A percentile compares a stretch with the other conserved stretches of the same genome.
These are phyloP conservation scores for Pyrochroa serraticornis DNA, from an alignment of 2,888 invertebrate genomes.

Conservation along the genomic window DNA sequence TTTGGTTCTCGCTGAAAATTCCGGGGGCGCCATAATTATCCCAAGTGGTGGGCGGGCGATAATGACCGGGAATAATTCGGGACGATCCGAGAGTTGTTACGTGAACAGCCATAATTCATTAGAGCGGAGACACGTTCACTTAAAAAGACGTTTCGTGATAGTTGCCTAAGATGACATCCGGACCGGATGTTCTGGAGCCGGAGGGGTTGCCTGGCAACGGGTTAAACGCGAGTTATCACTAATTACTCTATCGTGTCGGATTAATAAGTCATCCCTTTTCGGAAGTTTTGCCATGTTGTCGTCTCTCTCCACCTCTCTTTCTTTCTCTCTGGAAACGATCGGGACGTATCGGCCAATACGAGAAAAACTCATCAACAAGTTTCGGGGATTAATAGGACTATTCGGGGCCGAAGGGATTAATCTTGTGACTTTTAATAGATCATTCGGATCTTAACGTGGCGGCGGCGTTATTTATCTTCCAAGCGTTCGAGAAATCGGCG, in stretches of 20 bases:
- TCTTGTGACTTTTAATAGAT: no score
- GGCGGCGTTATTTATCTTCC: no score
- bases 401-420: neutral
- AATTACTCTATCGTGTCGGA: slow-evolving; percentile 33
- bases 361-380: slow-evolving; percentile 19
- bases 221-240: slow-evolving; percentile 21
- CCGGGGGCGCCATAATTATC: no score
- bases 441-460: no score
- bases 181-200: slow-evolving; percentile 5
- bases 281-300: slow-evolving; percentile 12
- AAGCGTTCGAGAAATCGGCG: no score
- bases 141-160: neutral
- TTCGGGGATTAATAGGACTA: slow-evolving; percentile 10
- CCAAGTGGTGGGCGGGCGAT: neutral
- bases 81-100: slow-evolving; percentile 18
- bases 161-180: slow-evolving; percentile 1
- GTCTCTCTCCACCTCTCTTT: neutral
- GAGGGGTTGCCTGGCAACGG: slow-evolving; percentile 13
- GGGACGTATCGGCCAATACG: slow-evolving; percentile 7
- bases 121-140: slow-evolving; percentile 1
- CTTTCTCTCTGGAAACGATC: slow-evolving; percentile 1
- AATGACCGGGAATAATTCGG: slow-evolving; percentile 9
- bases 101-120: slow-evolving; percentile 13
- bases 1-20: no score
- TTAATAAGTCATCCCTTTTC: slow-evolving; percentile 32